A percentile compares a stretch with the other conserved stretches of the same genome.
phyloP scores from a whole-genome alignment of 2,888 invertebrate species.

The Chromoteleia sp. region DNA sequence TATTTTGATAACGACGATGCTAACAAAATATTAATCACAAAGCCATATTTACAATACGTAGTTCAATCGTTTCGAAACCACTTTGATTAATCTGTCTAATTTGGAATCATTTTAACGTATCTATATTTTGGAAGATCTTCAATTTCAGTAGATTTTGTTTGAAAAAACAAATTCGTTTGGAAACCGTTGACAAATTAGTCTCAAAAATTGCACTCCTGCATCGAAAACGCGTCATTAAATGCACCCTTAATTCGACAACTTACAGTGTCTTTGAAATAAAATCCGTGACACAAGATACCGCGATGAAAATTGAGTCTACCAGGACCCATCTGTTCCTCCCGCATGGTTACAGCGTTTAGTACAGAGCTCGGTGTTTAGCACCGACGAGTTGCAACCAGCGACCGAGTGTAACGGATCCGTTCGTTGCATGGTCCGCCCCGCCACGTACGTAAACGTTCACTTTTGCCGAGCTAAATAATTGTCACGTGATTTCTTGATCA shows the following conservation, averaged over 20 bases:
- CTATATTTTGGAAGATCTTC: no score
- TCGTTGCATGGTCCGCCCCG: conserved; percentile 22
- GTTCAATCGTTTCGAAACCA: background rate
- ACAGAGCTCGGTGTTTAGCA: background rate
- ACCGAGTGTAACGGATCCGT: conserved; percentile 50
- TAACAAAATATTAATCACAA: background rate
- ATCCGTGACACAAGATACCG: conserved; percentile 21
- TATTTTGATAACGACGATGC: background rate
- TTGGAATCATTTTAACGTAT: no score
- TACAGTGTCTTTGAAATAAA: conserved; percentile 21
- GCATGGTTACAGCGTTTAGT: conserved; percentile 19
- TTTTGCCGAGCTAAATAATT: conserved; percentile 45
- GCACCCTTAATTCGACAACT: conserved; percentile 6
- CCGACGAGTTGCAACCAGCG: conserved; percentile 1
- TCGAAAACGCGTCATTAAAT: background rate
- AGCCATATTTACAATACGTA: no score
- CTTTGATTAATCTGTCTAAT: background rate
- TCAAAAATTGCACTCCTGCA: no score
- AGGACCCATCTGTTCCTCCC: conserved; percentile 40
- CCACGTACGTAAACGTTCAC: conserved; percentile 38
- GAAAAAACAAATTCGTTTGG: no score
- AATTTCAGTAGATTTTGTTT: no score
- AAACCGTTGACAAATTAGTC: no score
- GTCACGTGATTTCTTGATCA: conserved; percentile 38
- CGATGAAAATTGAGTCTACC: conserved; percentile 49